Percentiles rank a stretch among this genome's conserved stretches.
Evolutionary conservation across 2,888 invertebrate species (phyloP).

Genomic region (Calephelis perditalis): DNA sequence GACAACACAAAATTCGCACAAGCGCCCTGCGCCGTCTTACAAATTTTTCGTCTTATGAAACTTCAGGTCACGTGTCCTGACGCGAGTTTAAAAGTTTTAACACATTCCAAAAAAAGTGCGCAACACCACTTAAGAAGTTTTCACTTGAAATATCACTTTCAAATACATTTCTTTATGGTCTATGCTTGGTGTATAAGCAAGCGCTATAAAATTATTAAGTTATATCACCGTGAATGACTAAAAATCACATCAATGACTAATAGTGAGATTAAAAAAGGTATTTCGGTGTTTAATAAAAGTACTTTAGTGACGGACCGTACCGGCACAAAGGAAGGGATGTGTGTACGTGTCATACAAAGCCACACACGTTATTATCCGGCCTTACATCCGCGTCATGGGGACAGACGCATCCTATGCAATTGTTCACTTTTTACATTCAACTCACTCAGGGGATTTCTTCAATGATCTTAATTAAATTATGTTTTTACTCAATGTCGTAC

Average conservation of each 20-base stretch:
- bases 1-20: too few species aligned
- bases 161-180: too few species aligned
- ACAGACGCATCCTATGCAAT: constrained; percentile 5
- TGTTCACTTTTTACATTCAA: constrained; percentile 13
- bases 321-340: constrained; percentile 64
- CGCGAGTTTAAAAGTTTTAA: too few species aligned
- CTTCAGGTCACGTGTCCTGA: too few species aligned
- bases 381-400: constrained; percentile 10
- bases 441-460: not conserved
- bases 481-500: too few species aligned
- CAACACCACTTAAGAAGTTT: too few species aligned
- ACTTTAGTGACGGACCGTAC: constrained; percentile 14
- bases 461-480: not conserved
- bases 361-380: constrained; percentile 57
- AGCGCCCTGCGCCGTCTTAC: too few species aligned
- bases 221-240: not conserved
- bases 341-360: constrained; percentile 70
- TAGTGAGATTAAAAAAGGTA: not conserved
- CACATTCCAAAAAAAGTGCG: too few species aligned
- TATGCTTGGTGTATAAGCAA: too few species aligned
- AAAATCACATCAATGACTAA: not conserved
- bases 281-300: not conserved
- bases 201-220: too few species aligned
- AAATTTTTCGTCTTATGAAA: too few species aligned
- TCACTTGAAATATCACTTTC: too few species aligned